Conservation (phyloP, 2,888 invertebrate genomes). For the Phania funesta region DNA sequence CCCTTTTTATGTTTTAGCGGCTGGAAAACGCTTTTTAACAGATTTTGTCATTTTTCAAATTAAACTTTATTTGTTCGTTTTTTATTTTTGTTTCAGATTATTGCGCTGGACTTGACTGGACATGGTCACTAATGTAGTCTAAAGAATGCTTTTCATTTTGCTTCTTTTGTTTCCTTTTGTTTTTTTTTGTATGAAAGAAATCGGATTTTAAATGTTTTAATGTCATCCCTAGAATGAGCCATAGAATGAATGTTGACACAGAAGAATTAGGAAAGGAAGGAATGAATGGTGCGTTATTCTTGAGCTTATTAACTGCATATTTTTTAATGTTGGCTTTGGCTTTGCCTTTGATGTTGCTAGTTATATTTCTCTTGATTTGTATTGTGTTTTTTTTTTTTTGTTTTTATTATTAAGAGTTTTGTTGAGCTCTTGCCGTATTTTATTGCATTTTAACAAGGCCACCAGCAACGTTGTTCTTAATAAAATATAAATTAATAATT, state of each 20-base stretch:
- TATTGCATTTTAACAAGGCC: constrained; percentile 66
- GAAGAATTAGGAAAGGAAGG: constrained; percentile 41
- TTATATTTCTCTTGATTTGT: constrained; percentile 17
- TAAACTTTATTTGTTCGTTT: no score
- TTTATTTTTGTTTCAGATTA: background rate
- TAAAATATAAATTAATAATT: constrained; percentile 33
- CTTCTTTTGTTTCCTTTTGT: background rate
- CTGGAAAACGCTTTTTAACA: constrained; percentile 51
- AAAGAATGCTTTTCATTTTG: background rate
- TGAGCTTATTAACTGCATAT: constrained; percentile 68
- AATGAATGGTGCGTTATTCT: constrained; percentile 69
- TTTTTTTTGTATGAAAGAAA: constrained; percentile 48
- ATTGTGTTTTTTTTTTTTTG: constrained; percentile 5
- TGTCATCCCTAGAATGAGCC: constrained; percentile 58
- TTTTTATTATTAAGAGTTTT: constrained; percentile 48
- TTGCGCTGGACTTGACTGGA: constrained; percentile 18
- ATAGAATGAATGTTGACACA: constrained; percentile 56
- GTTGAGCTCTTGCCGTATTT: constrained; percentile 54
- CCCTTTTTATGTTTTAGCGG: constrained; percentile 27
- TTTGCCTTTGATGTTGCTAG: constrained; percentile 46
- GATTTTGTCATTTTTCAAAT: constrained; percentile 59
- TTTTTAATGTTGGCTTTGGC: constrained; percentile 49
- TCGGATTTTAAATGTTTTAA: constrained; percentile 55
- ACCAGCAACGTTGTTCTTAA: constrained; percentile 59
- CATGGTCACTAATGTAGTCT: constrained; percentile 1